These are phyloP conservation scores for Aspidoscelis tigris DNA, from an alignment of 2,113 vertebrate genomes.

Conservation along the genomic window DNA sequence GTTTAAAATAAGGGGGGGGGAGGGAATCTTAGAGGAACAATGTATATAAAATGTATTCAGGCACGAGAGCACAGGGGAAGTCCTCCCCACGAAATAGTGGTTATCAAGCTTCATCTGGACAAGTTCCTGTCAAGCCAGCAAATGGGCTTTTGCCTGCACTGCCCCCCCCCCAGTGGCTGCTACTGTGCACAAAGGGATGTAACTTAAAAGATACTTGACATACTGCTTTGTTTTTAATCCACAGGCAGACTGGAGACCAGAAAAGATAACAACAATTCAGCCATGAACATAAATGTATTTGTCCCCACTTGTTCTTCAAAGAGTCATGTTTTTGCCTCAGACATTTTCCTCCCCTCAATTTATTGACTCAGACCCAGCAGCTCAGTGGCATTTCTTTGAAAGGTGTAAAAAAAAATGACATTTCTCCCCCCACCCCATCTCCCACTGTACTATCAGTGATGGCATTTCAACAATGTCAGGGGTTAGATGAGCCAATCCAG, in stretches of 20 bases:
- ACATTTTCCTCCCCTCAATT: accelerated
- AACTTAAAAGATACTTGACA: no score
- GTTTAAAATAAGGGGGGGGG: no score
- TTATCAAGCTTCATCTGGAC: no score
- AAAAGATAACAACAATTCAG: background rate
- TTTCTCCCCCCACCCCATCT: constrained; percentile 11
- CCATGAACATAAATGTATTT: background rate
- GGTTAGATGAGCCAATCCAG: constrained; percentile 48
- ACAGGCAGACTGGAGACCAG: background rate
- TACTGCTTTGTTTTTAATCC: no score
- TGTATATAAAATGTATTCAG: no score
- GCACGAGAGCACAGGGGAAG: no score
- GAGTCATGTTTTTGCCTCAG: background rate
- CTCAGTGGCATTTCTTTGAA: constrained; percentile 31
- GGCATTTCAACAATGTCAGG: constrained; percentile 58
- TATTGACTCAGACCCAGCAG: constrained; percentile 17
- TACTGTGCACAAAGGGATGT: no score
- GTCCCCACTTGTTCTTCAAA: background rate
- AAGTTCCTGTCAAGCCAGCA: no score
- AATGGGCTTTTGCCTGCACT: no score
- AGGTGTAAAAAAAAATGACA: background rate
- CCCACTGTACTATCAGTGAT: constrained; percentile 9
- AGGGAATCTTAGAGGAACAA: no score
- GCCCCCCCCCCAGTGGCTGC: no score
- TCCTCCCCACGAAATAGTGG: no score